phyloP scores from a whole-genome alignment of 2,113 vertebrate species.

The Tenrec ecaudatus region DNA sequence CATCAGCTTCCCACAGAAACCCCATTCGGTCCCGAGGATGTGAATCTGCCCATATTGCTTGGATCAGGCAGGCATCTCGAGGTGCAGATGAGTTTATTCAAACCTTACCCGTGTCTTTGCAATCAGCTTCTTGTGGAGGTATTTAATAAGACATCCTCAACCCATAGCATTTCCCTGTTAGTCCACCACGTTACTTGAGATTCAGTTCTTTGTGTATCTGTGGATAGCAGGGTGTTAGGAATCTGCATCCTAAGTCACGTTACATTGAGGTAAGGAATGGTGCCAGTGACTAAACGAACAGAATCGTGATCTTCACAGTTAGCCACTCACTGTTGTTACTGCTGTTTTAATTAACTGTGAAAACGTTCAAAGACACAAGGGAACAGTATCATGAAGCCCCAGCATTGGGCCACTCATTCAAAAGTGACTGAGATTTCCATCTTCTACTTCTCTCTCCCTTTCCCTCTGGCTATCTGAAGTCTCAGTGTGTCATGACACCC shows the following conservation, averaged over 20 bases:
- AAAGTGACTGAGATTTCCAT: not conserved
- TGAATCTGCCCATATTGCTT: too few relatives aligned
- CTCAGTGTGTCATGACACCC: too few relatives aligned
- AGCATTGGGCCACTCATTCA: not conserved
- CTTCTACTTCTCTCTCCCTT: not conserved
- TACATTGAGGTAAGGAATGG: not conserved
- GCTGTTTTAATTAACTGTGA: not conserved
- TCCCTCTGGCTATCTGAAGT: not conserved
- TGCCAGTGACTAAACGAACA: too few relatives aligned
- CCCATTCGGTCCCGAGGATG: too few relatives aligned
- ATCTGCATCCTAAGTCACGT: not conserved
- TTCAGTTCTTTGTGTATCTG: accelerated
- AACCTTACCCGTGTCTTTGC: too few relatives aligned
- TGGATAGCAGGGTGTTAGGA: accelerated
- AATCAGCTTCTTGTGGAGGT: not conserved
- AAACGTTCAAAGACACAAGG: not conserved
- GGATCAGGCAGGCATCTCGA: too few relatives aligned
- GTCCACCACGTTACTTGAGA: not conserved
- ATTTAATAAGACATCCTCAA: not conserved
- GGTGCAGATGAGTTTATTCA: too few relatives aligned
- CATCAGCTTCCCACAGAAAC: too few relatives aligned
- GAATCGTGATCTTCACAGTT: not conserved
- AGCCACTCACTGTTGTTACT: not conserved
- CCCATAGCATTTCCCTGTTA: not conserved
- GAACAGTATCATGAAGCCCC: accelerated